Percentiles rank a stretch among this genome's conserved stretches.
Conservation (phyloP, 2,797 vertebrate species). For the Acanthopagrus latus region DNA sequence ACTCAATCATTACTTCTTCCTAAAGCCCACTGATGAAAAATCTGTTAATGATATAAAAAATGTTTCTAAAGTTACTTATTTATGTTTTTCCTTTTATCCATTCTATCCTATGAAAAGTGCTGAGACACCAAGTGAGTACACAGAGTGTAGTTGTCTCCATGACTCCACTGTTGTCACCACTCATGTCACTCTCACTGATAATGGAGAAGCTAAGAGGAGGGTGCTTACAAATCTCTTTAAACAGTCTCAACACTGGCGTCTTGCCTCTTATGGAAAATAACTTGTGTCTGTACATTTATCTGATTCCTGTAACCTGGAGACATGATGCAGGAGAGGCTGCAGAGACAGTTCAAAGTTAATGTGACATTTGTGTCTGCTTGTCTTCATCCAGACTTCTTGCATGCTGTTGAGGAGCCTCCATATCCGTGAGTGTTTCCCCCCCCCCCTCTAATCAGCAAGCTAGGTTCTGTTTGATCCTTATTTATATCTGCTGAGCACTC, state of each 20-base stretch:
- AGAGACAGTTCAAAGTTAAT: slow-evolving; percentile 38
- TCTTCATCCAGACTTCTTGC: slow-evolving; percentile 73
- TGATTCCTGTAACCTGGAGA: slow-evolving; percentile 40
- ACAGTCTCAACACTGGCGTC: slow-evolving; percentile 10
- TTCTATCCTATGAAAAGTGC: slow-evolving; percentile 52
- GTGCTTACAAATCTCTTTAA: slow-evolving; percentile 30
- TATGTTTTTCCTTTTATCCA: neutral
- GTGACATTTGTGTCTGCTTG: slow-evolving; percentile 44
- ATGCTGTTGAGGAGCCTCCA: slow-evolving; percentile 76
- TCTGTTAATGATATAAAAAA: neutral
- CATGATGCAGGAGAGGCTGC: slow-evolving; percentile 23
- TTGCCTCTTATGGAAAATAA: slow-evolving; percentile 54
- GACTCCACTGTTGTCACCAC: slow-evolving; percentile 50
- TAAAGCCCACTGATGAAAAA: neutral
- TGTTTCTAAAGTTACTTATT: neutral
- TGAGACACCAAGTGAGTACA: slow-evolving; percentile 76
- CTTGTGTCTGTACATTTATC: slow-evolving; percentile 40
- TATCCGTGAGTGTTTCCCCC: slow-evolving; percentile 80
- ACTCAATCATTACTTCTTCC: neutral
- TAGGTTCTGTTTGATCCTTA: slow-evolving; percentile 30
- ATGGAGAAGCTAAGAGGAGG: slow-evolving; percentile 31
- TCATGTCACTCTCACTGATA: slow-evolving; percentile 64
- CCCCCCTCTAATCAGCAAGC: slow-evolving; percentile 27
- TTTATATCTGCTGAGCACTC: slow-evolving; percentile 4
- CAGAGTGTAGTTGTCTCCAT: slow-evolving; percentile 9